Evolutionary conservation across 1,140 invertebrate genomes (phyloP).

Genomic region (Sinonovacula constricta): DNA sequence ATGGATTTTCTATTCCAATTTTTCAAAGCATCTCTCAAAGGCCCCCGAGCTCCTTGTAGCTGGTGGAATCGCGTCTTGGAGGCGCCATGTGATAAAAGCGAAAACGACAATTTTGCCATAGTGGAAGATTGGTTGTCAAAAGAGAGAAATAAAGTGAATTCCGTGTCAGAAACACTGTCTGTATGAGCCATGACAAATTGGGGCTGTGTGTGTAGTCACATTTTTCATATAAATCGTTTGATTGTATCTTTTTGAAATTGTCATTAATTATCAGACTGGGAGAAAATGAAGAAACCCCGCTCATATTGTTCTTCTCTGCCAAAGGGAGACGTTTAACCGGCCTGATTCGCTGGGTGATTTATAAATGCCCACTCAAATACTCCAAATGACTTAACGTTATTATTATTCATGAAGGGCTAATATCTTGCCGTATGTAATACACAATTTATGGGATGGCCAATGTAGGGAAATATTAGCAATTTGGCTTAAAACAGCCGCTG

Average conservation of each 20-base stretch:
- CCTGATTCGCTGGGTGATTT: too few relatives aligned
- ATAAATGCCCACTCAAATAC: too few relatives aligned
- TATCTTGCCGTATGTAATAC: too few relatives aligned
- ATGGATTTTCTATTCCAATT: constrained; percentile 35
- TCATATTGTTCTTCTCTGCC: too few relatives aligned
- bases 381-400: too few relatives aligned
- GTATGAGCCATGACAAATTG: constrained; percentile 38
- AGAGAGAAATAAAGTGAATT: constrained; percentile 52
- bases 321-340: too few relatives aligned
- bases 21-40: constrained; percentile 36
- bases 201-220: background rate
- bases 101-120: constrained; percentile 36
- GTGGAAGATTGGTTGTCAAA: constrained; percentile 48
- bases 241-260: constrained; percentile 10
- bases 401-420: too few relatives aligned
- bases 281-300: too few relatives aligned
- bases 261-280: constrained; percentile 15
- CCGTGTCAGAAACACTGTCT: constrained; percentile 45
- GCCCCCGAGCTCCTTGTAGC: constrained; percentile 3
- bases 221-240: background rate
- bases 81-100: constrained; percentile 53
- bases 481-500: too few relatives aligned
- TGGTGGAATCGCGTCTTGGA: constrained; percentile 13
- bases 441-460: too few relatives aligned
- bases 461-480: too few relatives aligned